A percentile compares a stretch with the other conserved stretches of the same genome.
Evolutionary conservation across 2,113 vertebrate genomes (phyloP).

Genomic region (Megaptera novaeangliae): DNA sequence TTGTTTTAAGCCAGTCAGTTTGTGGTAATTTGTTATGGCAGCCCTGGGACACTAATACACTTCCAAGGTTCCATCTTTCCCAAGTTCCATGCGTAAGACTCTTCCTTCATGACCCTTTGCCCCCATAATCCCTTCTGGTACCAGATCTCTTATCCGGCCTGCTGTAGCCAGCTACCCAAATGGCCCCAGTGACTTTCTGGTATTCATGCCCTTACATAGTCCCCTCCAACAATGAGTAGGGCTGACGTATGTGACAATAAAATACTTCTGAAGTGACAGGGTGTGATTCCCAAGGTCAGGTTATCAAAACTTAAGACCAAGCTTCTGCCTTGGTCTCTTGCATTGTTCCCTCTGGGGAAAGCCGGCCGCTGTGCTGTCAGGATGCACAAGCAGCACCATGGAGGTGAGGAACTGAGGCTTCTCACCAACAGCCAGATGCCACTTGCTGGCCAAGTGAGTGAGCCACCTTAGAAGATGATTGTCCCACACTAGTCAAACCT

Average conservation of each 20-base stretch:
- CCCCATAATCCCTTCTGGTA: neutral
- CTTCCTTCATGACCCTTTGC: neutral
- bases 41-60: neutral
- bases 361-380: accelerated
- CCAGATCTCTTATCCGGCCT: neutral
- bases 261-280: neutral
- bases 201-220: neutral
- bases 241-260: neutral
- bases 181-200: neutral
- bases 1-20: neutral
- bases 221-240: too few species aligned
- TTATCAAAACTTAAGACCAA: neutral
- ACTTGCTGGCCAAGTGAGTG: neutral
- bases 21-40: neutral
- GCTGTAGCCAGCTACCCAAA: neutral
- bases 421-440: neutral
- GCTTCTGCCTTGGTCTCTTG: neutral
- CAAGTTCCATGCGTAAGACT: neutral
- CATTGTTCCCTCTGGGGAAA: neutral
- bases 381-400: accelerated
- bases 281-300: neutral
- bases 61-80: neutral
- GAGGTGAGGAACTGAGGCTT: neutral
- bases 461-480: accelerated
- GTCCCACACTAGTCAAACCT: neutral